Conservation (phyloP, 2,113 vertebrate species). For the Forbesichthys agassizii region DNA sequence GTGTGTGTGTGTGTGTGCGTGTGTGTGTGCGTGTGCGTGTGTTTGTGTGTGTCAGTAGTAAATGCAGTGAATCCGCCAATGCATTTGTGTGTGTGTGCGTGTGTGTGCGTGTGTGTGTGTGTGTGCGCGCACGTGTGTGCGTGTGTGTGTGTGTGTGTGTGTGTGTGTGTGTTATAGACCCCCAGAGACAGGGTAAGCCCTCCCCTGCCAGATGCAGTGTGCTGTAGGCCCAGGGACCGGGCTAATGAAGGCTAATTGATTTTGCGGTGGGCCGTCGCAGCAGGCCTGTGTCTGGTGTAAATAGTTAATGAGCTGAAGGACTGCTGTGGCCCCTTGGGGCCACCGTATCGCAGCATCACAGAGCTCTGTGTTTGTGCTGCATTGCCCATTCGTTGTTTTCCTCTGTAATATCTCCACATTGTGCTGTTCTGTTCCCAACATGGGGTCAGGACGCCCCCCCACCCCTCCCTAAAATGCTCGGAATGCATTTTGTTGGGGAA, state of each 20-base stretch:
- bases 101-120: neutral
- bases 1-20: no score
- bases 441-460: no score
- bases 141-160: constrained; percentile 7
- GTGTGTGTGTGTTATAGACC: constrained; percentile 49
- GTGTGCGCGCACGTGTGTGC: neutral
- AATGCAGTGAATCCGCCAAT: no score
- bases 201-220: constrained; percentile 52
- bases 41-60: neutral
- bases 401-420: neutral
- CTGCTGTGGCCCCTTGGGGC: constrained; percentile 68
- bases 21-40: no score
- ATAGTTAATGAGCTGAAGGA: constrained; percentile 95
- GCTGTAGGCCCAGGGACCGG: constrained; percentile 70
- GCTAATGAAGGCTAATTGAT: constrained; percentile 97
- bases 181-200: constrained; percentile 61
- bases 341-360: constrained; percentile 59
- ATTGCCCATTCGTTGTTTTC: constrained; percentile 27
- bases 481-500: no score
- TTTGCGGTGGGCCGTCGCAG: constrained; percentile 87
- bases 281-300: constrained; percentile 90
- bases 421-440: no score
- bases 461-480: no score
- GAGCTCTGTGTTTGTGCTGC: constrained; percentile 67
- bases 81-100: neutral